Evolutionary conservation across 2,113 vertebrate species (phyloP).

Genomic region (Herpetotheres cachinnans): DNA sequence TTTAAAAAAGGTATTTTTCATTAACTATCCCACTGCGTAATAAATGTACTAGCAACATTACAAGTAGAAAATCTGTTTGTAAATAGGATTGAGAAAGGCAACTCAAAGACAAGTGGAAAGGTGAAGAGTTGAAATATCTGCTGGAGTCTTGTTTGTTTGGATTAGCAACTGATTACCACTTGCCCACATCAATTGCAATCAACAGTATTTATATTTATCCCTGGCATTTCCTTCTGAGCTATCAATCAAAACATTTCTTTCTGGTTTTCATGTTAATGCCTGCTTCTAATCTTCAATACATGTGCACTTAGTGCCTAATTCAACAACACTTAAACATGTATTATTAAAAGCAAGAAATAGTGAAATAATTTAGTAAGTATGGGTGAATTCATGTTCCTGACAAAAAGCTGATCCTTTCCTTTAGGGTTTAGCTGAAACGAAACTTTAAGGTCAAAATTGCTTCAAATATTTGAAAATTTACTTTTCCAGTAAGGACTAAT

Average conservation of each 20-base stretch:
- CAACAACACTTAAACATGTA: not conserved
- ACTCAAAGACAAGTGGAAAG: slow-evolving; percentile 49
- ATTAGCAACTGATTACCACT: slow-evolving; percentile 60
- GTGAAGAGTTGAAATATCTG: slow-evolving; percentile 60
- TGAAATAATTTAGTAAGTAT: not conserved
- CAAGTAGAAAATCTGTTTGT: not conserved
- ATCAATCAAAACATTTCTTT: slow-evolving; percentile 46
- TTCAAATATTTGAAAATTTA: not conserved
- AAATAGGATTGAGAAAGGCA: slow-evolving; percentile 30
- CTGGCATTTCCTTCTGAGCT: slow-evolving; percentile 48
- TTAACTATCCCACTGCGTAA: not conserved
- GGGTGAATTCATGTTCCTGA: not conserved
- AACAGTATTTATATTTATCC: slow-evolving; percentile 59
- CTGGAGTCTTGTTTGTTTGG: slow-evolving; percentile 60
- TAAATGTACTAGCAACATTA: not conserved
- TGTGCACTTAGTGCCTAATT: not conserved
- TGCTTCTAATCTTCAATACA: not conserved
- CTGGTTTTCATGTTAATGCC: not conserved
- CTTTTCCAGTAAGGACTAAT: not conserved
- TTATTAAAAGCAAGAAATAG: not conserved
- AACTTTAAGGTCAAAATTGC: not conserved
- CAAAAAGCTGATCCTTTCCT: not conserved
- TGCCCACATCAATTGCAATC: slow-evolving; percentile 62
- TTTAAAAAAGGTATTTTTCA: not conserved
- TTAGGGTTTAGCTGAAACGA: not conserved